Conservation (phyloP, 2,888 invertebrate genomes). For the Notodonta ziczac region DNA sequence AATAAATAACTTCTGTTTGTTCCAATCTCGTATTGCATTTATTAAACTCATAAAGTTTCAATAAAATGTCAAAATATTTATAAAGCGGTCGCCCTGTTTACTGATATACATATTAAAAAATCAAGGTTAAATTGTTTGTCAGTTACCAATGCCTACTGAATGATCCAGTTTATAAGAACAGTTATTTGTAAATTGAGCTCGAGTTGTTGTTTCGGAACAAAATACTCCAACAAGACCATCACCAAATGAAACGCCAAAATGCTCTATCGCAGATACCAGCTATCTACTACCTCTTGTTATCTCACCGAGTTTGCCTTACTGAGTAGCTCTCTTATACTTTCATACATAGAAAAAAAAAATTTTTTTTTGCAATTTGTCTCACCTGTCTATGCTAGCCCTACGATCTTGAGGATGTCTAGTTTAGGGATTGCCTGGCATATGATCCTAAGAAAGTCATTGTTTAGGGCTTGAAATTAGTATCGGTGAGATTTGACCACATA, state of each 20-base stretch:
- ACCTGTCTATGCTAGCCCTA: too few species aligned
- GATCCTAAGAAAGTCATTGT: too few species aligned
- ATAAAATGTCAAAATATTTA: conserved; percentile 35
- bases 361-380: too few species aligned
- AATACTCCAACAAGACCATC: neutral
- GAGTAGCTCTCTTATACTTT: neutral
- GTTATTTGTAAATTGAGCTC: neutral
- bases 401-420: too few species aligned
- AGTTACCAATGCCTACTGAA: conserved; percentile 1
- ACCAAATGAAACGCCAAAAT: neutral
- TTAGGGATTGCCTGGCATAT: too few species aligned
- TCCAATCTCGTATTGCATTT: conserved; percentile 7
- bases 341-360: neutral
- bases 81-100: conserved; percentile 3
- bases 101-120: conserved; percentile 1
- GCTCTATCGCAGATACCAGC: too few species aligned
- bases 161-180: conserved; percentile 2
- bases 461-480: too few species aligned
- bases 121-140: conserved; percentile 1
- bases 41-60: conserved; percentile 22
- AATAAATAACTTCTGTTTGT: neutral
- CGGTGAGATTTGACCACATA: too few species aligned
- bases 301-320: too few species aligned
- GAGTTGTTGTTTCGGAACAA: neutral
- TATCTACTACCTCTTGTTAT: too few species aligned